Evolutionary conservation across 2,797 vertebrate species (phyloP).

Genomic region (Pygocentrus nattereri): DNA sequence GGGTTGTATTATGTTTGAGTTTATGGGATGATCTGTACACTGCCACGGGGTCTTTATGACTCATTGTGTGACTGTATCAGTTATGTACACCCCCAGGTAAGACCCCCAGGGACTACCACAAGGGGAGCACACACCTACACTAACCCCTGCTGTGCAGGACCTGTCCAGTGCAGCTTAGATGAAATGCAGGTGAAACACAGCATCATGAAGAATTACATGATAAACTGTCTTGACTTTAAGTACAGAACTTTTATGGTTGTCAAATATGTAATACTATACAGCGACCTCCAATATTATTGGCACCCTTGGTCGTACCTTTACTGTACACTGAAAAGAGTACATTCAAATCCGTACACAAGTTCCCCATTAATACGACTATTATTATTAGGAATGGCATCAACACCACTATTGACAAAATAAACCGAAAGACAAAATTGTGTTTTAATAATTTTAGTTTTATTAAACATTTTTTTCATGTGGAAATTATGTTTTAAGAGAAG

Average conservation of each 20-base stretch:
- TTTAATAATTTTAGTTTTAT: too few species aligned
- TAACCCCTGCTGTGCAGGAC: slow-evolving; percentile 19
- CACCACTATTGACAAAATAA: too few species aligned
- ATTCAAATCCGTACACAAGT: neutral
- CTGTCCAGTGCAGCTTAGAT: neutral
- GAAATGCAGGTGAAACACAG: slow-evolving; percentile 9
- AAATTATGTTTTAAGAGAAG: too few species aligned
- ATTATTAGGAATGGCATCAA: too few species aligned
- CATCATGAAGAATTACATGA: neutral
- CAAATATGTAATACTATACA: too few species aligned
- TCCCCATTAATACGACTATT: too few species aligned
- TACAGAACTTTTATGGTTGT: too few species aligned
- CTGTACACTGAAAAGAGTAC: neutral
- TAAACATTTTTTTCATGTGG: too few species aligned
- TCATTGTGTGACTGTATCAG: slow-evolving; percentile 54
- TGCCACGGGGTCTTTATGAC: slow-evolving; percentile 45
- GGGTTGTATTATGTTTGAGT: neutral
- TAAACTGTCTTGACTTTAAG: neutral
- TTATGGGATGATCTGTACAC: slow-evolving; percentile 16
- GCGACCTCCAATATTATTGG: neutral
- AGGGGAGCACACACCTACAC: slow-evolving; percentile 24
- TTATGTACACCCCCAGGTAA: slow-evolving; percentile 36
- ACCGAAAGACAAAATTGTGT: too few species aligned
- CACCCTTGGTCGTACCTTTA: neutral
- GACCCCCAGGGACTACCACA: slow-evolving; percentile 24